Conservation (phyloP, 1,140 invertebrate genomes). For the Spodoptera litura region DNA sequence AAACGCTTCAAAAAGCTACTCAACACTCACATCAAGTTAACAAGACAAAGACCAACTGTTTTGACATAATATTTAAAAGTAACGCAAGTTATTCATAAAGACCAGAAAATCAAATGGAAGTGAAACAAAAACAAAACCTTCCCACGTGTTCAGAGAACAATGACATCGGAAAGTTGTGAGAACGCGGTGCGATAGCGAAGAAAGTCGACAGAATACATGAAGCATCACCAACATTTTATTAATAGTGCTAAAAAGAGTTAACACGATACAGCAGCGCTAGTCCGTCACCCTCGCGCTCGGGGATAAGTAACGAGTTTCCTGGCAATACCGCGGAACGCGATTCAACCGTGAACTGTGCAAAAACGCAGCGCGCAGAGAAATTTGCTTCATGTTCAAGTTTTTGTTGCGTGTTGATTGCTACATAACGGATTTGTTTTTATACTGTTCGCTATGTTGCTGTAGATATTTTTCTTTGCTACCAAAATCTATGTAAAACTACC, state of each 20-base stretch:
- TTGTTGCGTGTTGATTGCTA: slow-evolving; percentile 71
- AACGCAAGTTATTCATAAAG: slow-evolving; percentile 33
- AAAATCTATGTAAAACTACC: background rate
- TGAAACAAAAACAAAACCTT: slow-evolving; percentile 49
- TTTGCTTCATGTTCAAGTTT: slow-evolving; percentile 67
- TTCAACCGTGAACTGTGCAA: slow-evolving; percentile 68
- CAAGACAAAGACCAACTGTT: slow-evolving; percentile 6
- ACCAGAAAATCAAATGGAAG: slow-evolving; percentile 45
- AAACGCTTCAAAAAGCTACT: too few relatives aligned
- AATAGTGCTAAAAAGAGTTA: slow-evolving; percentile 41
- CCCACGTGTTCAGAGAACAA: slow-evolving; percentile 51
- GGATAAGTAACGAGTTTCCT: slow-evolving; percentile 50
- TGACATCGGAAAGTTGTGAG: slow-evolving; percentile 55
- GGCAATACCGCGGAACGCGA: slow-evolving; percentile 63
- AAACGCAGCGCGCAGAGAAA: slow-evolving; percentile 72
- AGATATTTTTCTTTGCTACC: slow-evolving; percentile 11
- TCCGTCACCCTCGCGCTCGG: slow-evolving; percentile 34
- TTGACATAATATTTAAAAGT: slow-evolving; percentile 30
- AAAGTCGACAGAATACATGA: slow-evolving; percentile 51
- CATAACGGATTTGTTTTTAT: slow-evolving; percentile 69
- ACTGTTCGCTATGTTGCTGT: slow-evolving; percentile 48
- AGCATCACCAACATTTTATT: slow-evolving; percentile 38
- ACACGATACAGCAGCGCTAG: slow-evolving; percentile 36
- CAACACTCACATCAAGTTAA: background rate
- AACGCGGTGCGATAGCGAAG: slow-evolving; percentile 40